Base-by-base conservation (phyloP, 2,113 vertebrate genomes). In the Antennarius striatus region DNA sequence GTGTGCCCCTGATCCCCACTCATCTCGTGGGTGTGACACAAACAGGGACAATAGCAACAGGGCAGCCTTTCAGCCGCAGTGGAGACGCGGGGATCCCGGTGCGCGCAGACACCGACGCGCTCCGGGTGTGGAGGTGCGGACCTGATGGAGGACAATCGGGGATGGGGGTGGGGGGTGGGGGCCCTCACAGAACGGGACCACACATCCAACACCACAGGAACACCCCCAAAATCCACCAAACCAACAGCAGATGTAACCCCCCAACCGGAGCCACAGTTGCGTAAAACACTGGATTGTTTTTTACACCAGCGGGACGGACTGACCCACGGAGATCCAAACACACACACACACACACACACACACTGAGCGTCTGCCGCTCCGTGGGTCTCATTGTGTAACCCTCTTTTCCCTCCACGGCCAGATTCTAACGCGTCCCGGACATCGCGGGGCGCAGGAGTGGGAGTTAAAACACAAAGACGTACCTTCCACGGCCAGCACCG, bases 401-500 rank as follows among this genome's bases (percentile, higher is more conserved):
- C 39, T 52, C 4, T 14, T 15, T 53, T 42, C 6, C 10, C 14
- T 10, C 4, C 10, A 47, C 11, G 11, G 4, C 3, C 46, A 15
- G 10, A 13, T 47, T 15, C 2, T 4, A 5, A 3, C 46, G 63
- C n/a, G 72, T 75, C 63, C 83, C 88, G 84, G 85, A 77, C 69
- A 53, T 47, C 3, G 11, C 45, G 51, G 15, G 50, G 52, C 40
- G 42, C 47, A 62, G 40, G 65, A 78, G 70, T 81, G 62, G 2
- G 28, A 55, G 3, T 50, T 49, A 5, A 13, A 17, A 60, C 52
- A 30, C 14, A 75, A 28, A 0, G 36, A 69, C 86, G 10, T 87
- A 93, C 93, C 93, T 91, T 94, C 93, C 4, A 94, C 92, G 60
- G 91, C 91, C 79, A 92, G 82, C 59, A 92, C 91, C 84, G 60